Evolutionary conservation across 2,113 vertebrate genomes (phyloP), one percentile per base, ranked within the genome.

Genomic region (Toxostoma redivivum): DNA sequence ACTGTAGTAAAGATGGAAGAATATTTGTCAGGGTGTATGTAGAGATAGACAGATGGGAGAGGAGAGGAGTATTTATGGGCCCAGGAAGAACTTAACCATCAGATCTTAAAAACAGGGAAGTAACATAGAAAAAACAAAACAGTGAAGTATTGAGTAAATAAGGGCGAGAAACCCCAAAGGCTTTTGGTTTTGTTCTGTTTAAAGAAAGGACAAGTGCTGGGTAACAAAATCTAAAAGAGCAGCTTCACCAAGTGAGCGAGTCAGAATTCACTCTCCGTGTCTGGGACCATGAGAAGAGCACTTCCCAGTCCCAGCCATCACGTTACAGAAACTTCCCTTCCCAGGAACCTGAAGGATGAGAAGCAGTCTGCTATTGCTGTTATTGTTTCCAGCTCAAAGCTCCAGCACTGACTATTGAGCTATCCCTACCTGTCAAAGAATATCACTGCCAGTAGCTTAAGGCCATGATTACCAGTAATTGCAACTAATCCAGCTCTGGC

Each of bases 21-120:
- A 47, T 4, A 38, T 4, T 58, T 64, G 7, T 38, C 24, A 7
- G 11, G 13, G 11, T 37, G 11, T n/a, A 37, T 0, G 7, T 1
- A 10, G 51, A 71, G 5, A 81, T 1, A 38, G 47, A 35, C 7
- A 66, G 11, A 67, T 23, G 20, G 45, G 38, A 14, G 31, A 81
- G 35, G 53, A 82, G 5, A 58, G 31, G 30, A 8, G 4, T 31
- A 62, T 38, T 56, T 64, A 76, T 0, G 0, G 20, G 22, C 40
- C 9, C 30, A 85, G 15, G 30, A 77, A 67, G 11, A 91, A 73
- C 15, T 45, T 33, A 19, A 78, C 10, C 10, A 86, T 25, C n/a
- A 53, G 38, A 17, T 74, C 51, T 51, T n/a, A 4, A 71, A 53
- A 54, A 56, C 54, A 15, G 45, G 31, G 71, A 90, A 90, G 62